phyloP scores from a whole-genome alignment of 2,888 invertebrate species.

The Entomobrya multifasciata region DNA sequence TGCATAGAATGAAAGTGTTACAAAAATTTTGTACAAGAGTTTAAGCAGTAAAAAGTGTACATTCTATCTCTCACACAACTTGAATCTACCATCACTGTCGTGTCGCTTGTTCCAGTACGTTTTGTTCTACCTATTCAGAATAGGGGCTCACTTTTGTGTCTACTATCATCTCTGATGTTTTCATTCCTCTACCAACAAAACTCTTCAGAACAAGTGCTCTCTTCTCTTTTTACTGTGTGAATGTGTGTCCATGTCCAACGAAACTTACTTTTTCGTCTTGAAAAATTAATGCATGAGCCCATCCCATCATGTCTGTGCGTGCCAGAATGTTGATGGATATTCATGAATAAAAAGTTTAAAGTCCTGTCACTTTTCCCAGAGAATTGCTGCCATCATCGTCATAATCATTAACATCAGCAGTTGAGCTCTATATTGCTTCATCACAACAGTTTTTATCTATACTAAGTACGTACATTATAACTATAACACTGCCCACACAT shows the following conservation, averaged over 20 bases:
- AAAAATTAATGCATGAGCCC: constrained; percentile 69
- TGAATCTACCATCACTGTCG: too few species aligned
- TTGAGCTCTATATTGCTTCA: constrained; percentile 47
- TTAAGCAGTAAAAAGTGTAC: constrained; percentile 8
- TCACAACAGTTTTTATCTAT: background rate
- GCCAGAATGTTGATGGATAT: constrained; percentile 72
- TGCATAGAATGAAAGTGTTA: constrained; percentile 19
- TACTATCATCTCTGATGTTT: constrained; percentile 51
- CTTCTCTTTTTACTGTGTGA: background rate
- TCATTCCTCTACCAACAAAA: constrained; percentile 8
- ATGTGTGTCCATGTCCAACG: constrained; percentile 43
- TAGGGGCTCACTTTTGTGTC: background rate
- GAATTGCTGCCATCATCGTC: constrained; percentile 69
- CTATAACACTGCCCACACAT: too few species aligned
- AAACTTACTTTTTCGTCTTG: constrained; percentile 34
- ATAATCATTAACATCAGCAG: constrained; percentile 68
- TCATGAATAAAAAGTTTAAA: constrained; percentile 71
- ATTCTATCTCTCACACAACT: background rate
- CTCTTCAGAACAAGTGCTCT: background rate
- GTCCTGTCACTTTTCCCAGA: constrained; percentile 70
- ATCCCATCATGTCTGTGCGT: constrained; percentile 71
- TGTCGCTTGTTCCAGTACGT: background rate
- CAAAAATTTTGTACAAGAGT: constrained; percentile 4
- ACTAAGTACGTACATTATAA: too few species aligned
- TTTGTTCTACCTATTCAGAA: constrained; percentile 8